phyloP scores from a whole-genome alignment of 2,888 invertebrate genomes.

The Drosophila aldrichi region DNA sequence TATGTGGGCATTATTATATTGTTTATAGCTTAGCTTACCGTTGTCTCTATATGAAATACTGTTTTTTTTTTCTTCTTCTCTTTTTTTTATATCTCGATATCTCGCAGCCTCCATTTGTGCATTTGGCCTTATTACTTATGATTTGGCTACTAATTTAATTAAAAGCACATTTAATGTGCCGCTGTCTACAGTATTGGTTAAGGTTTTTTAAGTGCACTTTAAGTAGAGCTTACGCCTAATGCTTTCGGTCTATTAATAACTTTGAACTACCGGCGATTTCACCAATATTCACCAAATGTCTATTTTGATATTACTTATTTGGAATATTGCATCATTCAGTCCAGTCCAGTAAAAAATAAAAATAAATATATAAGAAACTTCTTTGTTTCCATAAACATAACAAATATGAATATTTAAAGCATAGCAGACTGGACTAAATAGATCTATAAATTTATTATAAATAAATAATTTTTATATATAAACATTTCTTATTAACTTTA shows the following conservation, averaged over 20 bases:
- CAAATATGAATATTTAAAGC: no score
- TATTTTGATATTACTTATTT: neutral
- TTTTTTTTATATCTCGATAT: neutral
- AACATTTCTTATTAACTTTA: no score
- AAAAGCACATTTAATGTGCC: constrained; percentile 50
- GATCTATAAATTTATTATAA: no score
- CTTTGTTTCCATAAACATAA: no score
- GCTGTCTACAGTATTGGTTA: constrained; percentile 32
- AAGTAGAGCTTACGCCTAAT: constrained; percentile 24
- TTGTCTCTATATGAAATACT: constrained; percentile 14
- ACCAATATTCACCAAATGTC: constrained; percentile 1
- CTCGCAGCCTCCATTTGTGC: constrained; percentile 27
- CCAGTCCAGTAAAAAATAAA: neutral
- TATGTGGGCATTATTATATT: constrained; percentile 44
- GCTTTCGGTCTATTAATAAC: constrained; percentile 29
- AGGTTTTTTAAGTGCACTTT: constrained; percentile 40
- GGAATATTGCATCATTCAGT: neutral
- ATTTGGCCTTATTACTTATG: constrained; percentile 72
- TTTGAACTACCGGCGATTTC: constrained; percentile 18
- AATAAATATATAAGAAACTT: no score
- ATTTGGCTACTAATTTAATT: constrained; percentile 58
- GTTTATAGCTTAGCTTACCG: constrained; percentile 34
- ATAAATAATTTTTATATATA: no score
- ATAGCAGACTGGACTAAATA: no score
- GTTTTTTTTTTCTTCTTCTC: constrained; percentile 1